phyloP scores from a whole-genome alignment of 2,797 vertebrate genomes.

The Rhinophrynus dorsalis region DNA sequence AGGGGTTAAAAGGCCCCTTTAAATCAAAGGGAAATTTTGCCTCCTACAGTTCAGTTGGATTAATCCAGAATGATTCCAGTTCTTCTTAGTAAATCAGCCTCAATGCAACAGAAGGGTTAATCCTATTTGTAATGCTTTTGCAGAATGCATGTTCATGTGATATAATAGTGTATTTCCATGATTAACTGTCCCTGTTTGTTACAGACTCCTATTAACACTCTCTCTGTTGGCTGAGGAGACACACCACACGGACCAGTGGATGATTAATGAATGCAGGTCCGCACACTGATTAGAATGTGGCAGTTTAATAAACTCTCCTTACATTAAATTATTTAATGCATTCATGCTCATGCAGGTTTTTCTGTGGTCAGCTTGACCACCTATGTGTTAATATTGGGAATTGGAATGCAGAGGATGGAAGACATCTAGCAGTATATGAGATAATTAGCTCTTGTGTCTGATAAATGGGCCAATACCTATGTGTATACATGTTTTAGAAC shows the following conservation, averaged over 20 bases:
- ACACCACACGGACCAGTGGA: slow-evolving; percentile 79
- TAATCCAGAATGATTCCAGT: too few species aligned
- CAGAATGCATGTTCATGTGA: slow-evolving; percentile 83
- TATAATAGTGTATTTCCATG: slow-evolving; percentile 94
- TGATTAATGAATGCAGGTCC: slow-evolving; percentile 84
- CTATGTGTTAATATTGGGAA: slow-evolving; percentile 94
- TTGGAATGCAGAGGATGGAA: slow-evolving; percentile 90
- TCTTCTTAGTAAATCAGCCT: too few species aligned
- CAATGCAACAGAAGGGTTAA: too few species aligned
- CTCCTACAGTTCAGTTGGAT: too few species aligned
- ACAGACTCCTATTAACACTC: slow-evolving; percentile 91
- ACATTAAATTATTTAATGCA: slow-evolving; percentile 98
- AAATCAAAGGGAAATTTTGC: too few species aligned
- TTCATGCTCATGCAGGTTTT: slow-evolving; percentile 96
- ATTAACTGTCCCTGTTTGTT: slow-evolving; percentile 98
- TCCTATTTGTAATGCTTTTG: slow-evolving; percentile 81
- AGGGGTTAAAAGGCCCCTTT: too few species aligned
- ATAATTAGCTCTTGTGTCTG: slow-evolving; percentile 96
- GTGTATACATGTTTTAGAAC: slow-evolving; percentile 93
- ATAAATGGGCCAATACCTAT: slow-evolving; percentile 98
- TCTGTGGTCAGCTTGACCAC: slow-evolving; percentile 86
- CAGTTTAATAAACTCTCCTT: slow-evolving; percentile 90
- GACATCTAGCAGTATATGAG: slow-evolving; percentile 86
- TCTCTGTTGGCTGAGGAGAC: slow-evolving; percentile 79
- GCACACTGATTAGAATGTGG: slow-evolving; percentile 84